Conservation (phyloP, 1,140 invertebrate genomes). For the Drosophila mojavensis region DNA sequence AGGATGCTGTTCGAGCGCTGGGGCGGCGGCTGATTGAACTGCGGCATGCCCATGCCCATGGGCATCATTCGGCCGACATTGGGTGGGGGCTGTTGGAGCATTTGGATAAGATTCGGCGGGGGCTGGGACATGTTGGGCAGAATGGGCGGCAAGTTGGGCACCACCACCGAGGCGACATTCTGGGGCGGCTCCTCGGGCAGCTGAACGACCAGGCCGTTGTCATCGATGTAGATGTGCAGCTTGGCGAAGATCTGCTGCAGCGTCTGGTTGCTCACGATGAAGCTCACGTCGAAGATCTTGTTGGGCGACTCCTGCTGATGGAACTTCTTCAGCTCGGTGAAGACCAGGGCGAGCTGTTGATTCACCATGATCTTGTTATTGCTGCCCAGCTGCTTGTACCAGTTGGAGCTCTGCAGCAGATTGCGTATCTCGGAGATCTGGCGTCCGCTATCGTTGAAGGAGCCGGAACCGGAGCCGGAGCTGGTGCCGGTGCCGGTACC, state of each 20-base stretch:
- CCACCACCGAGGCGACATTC: not conserved
- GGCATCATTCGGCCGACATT: constrained; percentile 50
- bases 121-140: constrained; percentile 53
- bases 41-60: constrained; percentile 60
- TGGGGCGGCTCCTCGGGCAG: constrained; percentile 73
- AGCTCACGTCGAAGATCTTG: constrained; percentile 85
- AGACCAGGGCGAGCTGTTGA: constrained; percentile 87
- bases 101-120: constrained; percentile 62
- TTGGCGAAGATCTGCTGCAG: constrained; percentile 86
- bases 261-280: constrained; percentile 85
- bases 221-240: constrained; percentile 85
- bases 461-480: not conserved
- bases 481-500: no score
- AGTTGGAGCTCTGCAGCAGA: constrained; percentile 87
- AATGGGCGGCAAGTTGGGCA: not conserved
- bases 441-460: constrained; percentile 38
- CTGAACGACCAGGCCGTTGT: constrained; percentile 86
- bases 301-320: constrained; percentile 85
- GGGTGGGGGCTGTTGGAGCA: constrained; percentile 70
- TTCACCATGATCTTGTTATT: constrained; percentile 89
- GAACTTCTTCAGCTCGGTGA: constrained; percentile 86
- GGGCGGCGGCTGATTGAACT: constrained; percentile 76
- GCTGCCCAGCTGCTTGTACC: constrained; percentile 88
- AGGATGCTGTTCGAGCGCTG: constrained; percentile 43
- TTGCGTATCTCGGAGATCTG: constrained; percentile 85